Percentiles rank a stretch among this genome's conserved stretches.
phyloP scores from a whole-genome alignment of 2,888 invertebrate species.

The Pristionchus exspectatus region DNA sequence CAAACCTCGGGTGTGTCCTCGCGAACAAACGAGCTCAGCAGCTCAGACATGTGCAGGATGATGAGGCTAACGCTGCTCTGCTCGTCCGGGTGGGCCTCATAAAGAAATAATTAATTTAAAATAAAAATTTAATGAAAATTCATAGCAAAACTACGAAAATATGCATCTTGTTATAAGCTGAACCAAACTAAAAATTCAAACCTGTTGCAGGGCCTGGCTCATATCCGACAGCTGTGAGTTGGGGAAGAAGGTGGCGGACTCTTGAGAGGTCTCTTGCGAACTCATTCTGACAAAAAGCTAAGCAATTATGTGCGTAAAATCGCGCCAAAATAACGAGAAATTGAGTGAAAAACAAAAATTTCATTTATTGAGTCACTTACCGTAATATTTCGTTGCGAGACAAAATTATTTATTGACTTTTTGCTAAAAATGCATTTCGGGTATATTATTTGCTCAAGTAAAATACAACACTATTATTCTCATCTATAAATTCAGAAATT shows the following conservation, averaged over 20 bases:
- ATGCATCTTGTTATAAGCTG: too few relatives aligned
- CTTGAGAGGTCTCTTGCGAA: background rate
- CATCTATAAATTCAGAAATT: background rate
- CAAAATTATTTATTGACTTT: background rate
- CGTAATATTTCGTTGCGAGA: background rate
- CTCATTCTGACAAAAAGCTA: background rate
- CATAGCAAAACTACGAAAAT: background rate
- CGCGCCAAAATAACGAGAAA: background rate
- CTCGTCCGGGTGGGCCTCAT: slow-evolving; percentile 12
- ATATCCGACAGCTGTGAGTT: background rate
- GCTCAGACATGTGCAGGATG: slow-evolving; percentile 38
- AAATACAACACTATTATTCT: too few relatives aligned
- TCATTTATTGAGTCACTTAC: background rate
- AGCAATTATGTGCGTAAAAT: background rate
- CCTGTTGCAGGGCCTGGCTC: background rate
- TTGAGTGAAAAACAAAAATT: background rate
- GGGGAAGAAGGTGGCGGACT: background rate
- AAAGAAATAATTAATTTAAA: background rate
- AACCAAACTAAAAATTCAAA: background rate
- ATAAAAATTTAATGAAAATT: background rate
- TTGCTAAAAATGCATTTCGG: background rate
- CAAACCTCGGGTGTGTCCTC: slow-evolving; percentile 28
- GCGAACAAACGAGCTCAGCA: background rate
- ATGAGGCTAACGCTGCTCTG: slow-evolving; percentile 1
- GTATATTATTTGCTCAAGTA: background rate